Evolutionary conservation across 2,797 vertebrate species (phyloP).

Genomic region (Cossypha dichroa): DNA sequence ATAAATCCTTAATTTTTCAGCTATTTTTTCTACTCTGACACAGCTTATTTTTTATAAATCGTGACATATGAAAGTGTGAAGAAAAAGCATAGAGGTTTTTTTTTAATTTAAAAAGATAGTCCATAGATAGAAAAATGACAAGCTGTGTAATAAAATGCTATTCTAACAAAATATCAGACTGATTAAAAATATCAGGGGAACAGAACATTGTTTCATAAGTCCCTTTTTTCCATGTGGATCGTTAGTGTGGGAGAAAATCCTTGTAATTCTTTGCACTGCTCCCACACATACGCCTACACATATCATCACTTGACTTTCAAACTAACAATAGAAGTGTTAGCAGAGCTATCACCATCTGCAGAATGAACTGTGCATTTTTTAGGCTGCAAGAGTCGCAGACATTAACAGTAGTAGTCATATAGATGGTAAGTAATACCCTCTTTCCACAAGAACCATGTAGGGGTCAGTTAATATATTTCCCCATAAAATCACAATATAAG

Average conservation of each 20-base stretch:
- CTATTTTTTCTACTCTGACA: conserved; percentile 48
- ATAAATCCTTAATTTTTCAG: conserved; percentile 31
- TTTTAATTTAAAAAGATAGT: conserved; percentile 13
- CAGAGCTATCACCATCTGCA: conserved; percentile 79
- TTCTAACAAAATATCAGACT: conserved; percentile 71
- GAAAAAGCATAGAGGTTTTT: not conserved
- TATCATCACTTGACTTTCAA: conserved; percentile 80
- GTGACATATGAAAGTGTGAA: conserved; percentile 15
- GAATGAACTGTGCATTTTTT: conserved; percentile 72
- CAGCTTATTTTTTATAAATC: not conserved
- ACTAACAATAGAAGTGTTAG: conserved; percentile 82
- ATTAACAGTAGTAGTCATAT: conserved; percentile 51
- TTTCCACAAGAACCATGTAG: not conserved
- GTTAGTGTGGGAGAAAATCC: conserved; percentile 78
- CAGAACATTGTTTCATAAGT: conserved; percentile 74
- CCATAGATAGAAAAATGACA: conserved; percentile 30
- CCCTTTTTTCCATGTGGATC: conserved; percentile 71
- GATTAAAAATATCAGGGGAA: conserved; percentile 72
- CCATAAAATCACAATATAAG: not conserved
- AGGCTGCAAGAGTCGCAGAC: conserved; percentile 57
- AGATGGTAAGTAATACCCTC: not conserved
- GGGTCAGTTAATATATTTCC: not conserved
- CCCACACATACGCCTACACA: conserved; percentile 80
- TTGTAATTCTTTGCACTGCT: conserved; percentile 80
- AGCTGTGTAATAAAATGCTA: conserved; percentile 59